Evolutionary conservation across 1,140 invertebrate genomes (phyloP).

Genomic region (Fopius arisanus): DNA sequence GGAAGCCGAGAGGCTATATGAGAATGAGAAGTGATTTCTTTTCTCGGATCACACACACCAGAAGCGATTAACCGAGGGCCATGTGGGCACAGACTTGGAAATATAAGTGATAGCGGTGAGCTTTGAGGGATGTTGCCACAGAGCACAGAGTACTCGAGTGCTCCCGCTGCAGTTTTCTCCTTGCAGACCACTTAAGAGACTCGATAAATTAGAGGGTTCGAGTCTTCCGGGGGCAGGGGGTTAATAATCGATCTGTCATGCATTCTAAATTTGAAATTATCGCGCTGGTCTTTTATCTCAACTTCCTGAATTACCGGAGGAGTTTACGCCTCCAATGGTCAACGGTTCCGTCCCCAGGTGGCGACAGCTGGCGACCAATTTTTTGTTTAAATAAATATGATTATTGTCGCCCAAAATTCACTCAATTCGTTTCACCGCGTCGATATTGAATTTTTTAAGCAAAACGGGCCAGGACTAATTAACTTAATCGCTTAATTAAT

Average conservation of each 20-base stretch:
- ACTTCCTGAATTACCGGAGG: neutral
- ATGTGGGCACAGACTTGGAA: slow-evolving; percentile 43
- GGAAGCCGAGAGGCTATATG: neutral
- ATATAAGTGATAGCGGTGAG: slow-evolving; percentile 47
- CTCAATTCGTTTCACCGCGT: too few species aligned
- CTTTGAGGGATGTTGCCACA: neutral
- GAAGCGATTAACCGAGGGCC: slow-evolving; percentile 40
- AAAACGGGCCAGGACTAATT: too few species aligned
- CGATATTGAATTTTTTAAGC: too few species aligned
- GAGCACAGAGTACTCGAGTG: slow-evolving; percentile 44
- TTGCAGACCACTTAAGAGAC: slow-evolving; percentile 21
- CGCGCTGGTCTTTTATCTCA: neutral
- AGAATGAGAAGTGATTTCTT: neutral
- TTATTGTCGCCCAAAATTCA: too few species aligned
- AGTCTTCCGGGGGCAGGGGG: neutral
- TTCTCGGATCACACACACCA: neutral
- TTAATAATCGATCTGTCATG: slow-evolving; percentile 5
- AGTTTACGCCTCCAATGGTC: neutral
- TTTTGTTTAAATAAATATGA: too few species aligned
- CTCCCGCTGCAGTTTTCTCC: slow-evolving; percentile 26
- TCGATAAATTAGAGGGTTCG: neutral
- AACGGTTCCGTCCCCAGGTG: neutral
- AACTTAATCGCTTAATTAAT: too few species aligned
- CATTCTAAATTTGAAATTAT: neutral
- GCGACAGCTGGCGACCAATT: neutral